Conservation (phyloP, 2,888 invertebrate genomes). For the Nemoura dubitans region DNA sequence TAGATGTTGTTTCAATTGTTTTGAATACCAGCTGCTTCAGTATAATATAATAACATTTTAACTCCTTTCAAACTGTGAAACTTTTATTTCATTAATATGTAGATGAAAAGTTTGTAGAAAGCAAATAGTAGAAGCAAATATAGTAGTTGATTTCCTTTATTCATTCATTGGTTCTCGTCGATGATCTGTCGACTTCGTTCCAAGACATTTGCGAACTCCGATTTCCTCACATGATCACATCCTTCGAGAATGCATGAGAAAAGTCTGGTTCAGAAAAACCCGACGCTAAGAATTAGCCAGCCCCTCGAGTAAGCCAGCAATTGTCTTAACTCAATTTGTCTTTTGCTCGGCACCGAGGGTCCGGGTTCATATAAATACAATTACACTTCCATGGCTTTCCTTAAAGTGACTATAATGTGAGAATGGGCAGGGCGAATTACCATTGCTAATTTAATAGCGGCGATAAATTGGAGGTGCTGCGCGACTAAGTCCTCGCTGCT, state of each 20-base stretch:
- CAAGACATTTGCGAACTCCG: background rate
- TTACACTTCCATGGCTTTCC: conserved; percentile 37
- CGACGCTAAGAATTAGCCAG: conserved; percentile 24
- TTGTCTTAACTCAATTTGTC: conserved; percentile 43
- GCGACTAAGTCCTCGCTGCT: conserved; percentile 1
- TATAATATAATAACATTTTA: no score
- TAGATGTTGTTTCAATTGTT: no score
- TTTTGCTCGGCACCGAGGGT: conserved; percentile 18
- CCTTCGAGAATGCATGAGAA: background rate
- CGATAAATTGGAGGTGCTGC: conserved; percentile 43
- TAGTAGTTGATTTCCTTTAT: no score
- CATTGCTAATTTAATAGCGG: conserved; percentile 49
- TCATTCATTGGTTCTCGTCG: background rate
- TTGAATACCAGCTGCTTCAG: no score
- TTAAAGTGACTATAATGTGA: conserved; percentile 41
- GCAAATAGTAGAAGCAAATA: no score
- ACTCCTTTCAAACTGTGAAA: no score
- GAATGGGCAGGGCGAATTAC: conserved; percentile 44
- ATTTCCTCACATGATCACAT: background rate
- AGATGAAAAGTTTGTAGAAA: no score
- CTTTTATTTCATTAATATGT: no score
- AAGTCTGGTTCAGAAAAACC: background rate
- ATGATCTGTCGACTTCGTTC: background rate
- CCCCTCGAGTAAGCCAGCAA: conserved; percentile 25
- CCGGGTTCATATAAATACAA: conserved; percentile 41